phyloP scores from a whole-genome alignment of 2,113 vertebrate genomes.

The Zosterops pallidus region DNA sequence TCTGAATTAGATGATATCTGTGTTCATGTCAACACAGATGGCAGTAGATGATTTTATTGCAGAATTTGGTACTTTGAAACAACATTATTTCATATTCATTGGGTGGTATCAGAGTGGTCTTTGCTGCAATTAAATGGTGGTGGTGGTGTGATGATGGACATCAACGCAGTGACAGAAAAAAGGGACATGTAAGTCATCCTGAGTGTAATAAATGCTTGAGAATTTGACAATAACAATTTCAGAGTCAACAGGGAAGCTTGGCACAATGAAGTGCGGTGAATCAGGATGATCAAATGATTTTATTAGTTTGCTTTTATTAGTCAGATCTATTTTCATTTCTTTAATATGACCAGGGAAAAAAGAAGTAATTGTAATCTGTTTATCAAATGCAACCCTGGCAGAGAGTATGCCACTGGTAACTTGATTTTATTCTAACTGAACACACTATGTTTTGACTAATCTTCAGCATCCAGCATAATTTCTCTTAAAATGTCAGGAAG shows the following conservation, averaged over 20 bases:
- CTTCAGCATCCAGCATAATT: not conserved
- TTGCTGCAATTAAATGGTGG: not conserved
- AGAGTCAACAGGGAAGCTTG: constrained; percentile 79
- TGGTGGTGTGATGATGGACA: constrained; percentile 54
- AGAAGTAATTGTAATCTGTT: constrained; percentile 78
- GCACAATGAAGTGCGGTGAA: constrained; percentile 70
- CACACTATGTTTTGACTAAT: constrained; percentile 23
- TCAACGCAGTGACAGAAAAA: not conserved
- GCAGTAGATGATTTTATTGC: not conserved
- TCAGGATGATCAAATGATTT: constrained; percentile 84
- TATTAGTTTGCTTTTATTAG: constrained; percentile 83
- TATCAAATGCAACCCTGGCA: constrained; percentile 65
- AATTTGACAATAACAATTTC: constrained; percentile 77
- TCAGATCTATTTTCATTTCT: constrained; percentile 79
- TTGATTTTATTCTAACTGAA: constrained; percentile 42
- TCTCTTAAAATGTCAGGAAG: not conserved
- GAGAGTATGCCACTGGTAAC: constrained; percentile 32
- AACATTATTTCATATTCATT: not conserved
- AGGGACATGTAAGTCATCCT: constrained; percentile 39
- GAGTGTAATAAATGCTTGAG: constrained; percentile 64
- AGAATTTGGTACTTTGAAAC: not conserved
- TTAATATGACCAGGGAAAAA: constrained; percentile 72
- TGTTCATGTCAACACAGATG: not conserved
- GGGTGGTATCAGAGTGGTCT: not conserved
- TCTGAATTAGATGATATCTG: not conserved